A percentile compares a stretch with the other conserved stretches of the same genome.
Evolutionary conservation across 2,888 invertebrate genomes (phyloP).

Genomic region (Kuschelorhynchus macadamiae): DNA sequence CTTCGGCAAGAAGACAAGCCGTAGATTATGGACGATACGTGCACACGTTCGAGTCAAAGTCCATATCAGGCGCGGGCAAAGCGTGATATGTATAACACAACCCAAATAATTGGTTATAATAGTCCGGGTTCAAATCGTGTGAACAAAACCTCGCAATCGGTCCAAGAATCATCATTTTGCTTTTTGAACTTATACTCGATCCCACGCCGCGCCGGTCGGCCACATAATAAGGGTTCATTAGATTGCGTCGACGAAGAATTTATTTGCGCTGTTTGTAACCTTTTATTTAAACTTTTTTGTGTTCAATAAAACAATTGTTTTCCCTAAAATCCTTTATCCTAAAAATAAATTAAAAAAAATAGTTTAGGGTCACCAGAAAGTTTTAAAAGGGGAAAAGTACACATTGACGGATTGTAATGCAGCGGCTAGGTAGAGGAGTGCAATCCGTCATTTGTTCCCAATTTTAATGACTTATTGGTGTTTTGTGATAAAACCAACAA

Average conservation of each 20-base stretch:
- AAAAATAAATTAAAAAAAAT: too few relatives aligned
- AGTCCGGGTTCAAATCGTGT: slow-evolving; percentile 67
- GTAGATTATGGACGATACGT: slow-evolving; percentile 62
- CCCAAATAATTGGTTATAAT: slow-evolving; percentile 68
- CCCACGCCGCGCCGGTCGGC: slow-evolving; percentile 34
- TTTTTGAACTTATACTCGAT: slow-evolving; percentile 38
- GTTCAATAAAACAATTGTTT: not conserved
- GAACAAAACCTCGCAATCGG: slow-evolving; percentile 57
- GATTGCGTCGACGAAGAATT: slow-evolving; percentile 16
- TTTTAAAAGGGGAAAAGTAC: too few relatives aligned
- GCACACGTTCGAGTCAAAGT: slow-evolving; percentile 63
- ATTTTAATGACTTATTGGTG: too few relatives aligned
- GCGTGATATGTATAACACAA: slow-evolving; percentile 69
- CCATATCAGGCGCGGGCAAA: slow-evolving; percentile 64
- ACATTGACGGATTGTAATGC: too few relatives aligned
- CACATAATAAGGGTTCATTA: slow-evolving; percentile 40
- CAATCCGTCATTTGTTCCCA: too few relatives aligned
- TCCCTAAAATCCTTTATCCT: too few relatives aligned
- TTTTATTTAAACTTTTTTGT: slow-evolving; percentile 3
- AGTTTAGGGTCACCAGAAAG: too few relatives aligned
- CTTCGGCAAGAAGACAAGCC: slow-evolving; percentile 52
- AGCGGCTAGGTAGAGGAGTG: too few relatives aligned
- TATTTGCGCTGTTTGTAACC: not conserved
- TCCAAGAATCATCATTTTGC: slow-evolving; percentile 45
- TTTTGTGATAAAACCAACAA: too few relatives aligned